Conservation (phyloP, 2,797 vertebrate genomes). For the Clarias fuscus region DNA sequence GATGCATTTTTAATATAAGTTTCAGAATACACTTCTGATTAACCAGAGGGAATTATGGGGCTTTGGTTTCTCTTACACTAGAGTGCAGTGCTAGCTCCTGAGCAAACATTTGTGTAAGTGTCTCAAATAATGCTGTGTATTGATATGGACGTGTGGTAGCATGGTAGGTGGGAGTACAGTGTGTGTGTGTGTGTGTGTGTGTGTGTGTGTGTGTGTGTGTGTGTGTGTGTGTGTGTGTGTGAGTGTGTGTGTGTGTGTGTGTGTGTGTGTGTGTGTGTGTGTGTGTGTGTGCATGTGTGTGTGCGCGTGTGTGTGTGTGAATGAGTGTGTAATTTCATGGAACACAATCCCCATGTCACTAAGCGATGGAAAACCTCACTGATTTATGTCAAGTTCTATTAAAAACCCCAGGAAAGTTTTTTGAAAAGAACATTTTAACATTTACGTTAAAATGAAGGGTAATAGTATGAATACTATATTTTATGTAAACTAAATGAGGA, state of each 20-base stretch:
- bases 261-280: background rate
- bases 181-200: conserved; percentile 2
- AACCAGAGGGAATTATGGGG: conserved; percentile 42
- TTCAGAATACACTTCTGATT: conserved; percentile 51
- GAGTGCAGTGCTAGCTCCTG: conserved; percentile 32
- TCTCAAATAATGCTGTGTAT: background rate
- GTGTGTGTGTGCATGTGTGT: background rate
- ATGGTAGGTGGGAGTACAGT: background rate
- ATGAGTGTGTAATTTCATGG: background rate
- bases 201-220: conserved; percentile 2
- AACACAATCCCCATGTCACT: conserved; percentile 12
- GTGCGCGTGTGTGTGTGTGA: background rate
- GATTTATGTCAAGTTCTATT: background rate
- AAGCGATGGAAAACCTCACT: conserved; percentile 9
- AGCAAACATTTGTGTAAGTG: background rate
- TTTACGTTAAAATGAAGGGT: background rate
- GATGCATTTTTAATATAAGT: conserved; percentile 60
- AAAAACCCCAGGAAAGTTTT: background rate
- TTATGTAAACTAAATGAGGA: background rate
- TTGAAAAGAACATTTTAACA: background rate
- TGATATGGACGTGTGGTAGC: background rate
- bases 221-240: background rate
- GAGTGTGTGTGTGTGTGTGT: background rate
- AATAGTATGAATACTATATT: background rate
- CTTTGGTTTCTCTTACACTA: conserved; percentile 45